Base-by-base conservation (phyloP, 2,888 invertebrate genomes). In the Dinocampus coccinellae region DNA sequence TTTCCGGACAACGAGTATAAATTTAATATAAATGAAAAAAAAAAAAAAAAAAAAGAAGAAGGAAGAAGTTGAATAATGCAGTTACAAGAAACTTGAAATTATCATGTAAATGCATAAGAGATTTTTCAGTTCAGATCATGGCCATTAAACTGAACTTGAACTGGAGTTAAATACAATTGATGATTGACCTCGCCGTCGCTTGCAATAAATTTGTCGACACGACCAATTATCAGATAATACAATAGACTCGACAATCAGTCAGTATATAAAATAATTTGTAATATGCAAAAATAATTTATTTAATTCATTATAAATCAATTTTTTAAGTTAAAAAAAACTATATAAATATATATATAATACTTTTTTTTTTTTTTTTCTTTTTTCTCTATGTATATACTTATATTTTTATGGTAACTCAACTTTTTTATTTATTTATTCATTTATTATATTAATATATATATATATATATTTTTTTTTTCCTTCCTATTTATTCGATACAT, bases 161-260 rank as follows among this genome's bases (percentile, higher is more conserved):
- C 77, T 69, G 71, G 39, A 77, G 72, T 83, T 82, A 78, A 71
- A 47, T 76, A 76, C 75, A 81, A 81, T 81, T 83, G 79, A 76
- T 53, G 69, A 33, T 73, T 79, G 78, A 80, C 78, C 78, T 77
- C 72, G 13, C 6, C 7, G 22, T 42, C n/a, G 2, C 34, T 29
- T 13, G n/a, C 26, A 10, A 34, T 9, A 24, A 42, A 63, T 24
- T 24, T 24, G 26, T 26, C 24, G 24, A 26, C n/a, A 3, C 16
- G 29, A 73, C 39, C 74, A 74, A 75, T 77, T 74, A 76, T 60
- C 34, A 34, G 16, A 20, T 60, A 36, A 33, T 36, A 34, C 16
- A 20, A 36, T 20, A 60, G n/a, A 13, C n/a, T 36, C 10, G 20
- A n/a, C 61, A 47, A 47, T 3, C 3, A 29, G 7, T 16, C 16